Conservation (phyloP, 2,888 invertebrate species). For the Lottia scabra region DNA sequence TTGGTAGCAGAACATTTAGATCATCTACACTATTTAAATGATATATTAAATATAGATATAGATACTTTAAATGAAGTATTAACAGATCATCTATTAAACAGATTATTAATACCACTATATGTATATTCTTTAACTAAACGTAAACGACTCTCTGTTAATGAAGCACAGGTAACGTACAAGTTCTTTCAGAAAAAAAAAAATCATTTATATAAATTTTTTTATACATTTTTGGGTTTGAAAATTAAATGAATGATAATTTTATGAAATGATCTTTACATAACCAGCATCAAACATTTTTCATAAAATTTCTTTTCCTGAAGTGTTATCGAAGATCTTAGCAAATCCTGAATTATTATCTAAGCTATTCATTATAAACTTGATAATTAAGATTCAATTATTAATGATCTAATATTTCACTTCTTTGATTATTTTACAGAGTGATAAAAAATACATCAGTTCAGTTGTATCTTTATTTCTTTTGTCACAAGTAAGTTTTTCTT, state of each 20-base stretch:
- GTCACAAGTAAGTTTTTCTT: constrained; percentile 77
- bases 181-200: no score
- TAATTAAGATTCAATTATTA: no score
- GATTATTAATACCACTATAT: constrained; percentile 91
- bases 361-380: no score
- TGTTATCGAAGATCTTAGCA: no score
- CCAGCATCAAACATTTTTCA: no score
- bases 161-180: constrained; percentile 39
- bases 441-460: constrained; percentile 80
- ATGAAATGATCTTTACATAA: no score
- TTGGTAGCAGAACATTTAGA: constrained; percentile 97
- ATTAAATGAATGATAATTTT: no score
- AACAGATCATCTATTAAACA: constrained; percentile 92
- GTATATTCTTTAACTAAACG: constrained; percentile 85
- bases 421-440: constrained; percentile 49
- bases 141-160: constrained; percentile 68
- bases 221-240: no score
- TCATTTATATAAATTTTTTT: no score
- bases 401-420: background rate
- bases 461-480: constrained; percentile 91
- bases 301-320: no score
- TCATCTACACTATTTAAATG: constrained; percentile 96
- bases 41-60: constrained; percentile 92
- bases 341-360: no score
- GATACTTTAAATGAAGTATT: constrained; percentile 92